phyloP scores from a whole-genome alignment of 2,113 vertebrate genomes.

The Protomyctophum bolini region DNA sequence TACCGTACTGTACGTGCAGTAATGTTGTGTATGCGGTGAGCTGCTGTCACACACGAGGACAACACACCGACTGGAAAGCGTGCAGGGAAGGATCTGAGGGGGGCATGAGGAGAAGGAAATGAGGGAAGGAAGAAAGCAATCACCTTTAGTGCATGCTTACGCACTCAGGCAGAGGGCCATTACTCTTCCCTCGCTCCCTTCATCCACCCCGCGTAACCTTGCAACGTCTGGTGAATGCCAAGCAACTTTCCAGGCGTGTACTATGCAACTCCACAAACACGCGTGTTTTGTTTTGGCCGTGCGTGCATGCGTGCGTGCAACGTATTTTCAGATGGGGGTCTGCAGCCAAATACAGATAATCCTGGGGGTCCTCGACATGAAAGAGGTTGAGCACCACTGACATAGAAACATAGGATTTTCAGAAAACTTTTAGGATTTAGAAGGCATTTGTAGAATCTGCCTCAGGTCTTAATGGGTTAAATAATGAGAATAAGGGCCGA shows the following conservation, averaged over 20 bases:
- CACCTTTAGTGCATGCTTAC: constrained; percentile 55
- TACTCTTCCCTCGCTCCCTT: constrained; percentile 36
- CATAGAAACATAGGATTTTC: too few relatives aligned
- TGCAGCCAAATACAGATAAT: too few relatives aligned
- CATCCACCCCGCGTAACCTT: constrained; percentile 50
- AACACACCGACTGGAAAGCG: constrained; percentile 32
- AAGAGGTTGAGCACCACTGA: too few relatives aligned
- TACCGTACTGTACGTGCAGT: constrained; percentile 46
- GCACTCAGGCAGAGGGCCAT: constrained; percentile 51
- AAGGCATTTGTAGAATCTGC: too few relatives aligned
- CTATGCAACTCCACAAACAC: not conserved
- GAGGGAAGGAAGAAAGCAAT: constrained; percentile 59
- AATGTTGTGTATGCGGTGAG: constrained; percentile 5
- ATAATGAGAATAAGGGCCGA: too few relatives aligned
- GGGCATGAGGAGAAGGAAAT: constrained; percentile 42
- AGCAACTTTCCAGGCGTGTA: constrained; percentile 40
- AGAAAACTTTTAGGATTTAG: too few relatives aligned
- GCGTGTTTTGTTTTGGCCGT: constrained; percentile 20
- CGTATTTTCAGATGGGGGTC: too few relatives aligned
- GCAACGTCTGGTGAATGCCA: constrained; percentile 25
- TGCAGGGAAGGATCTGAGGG: constrained; percentile 15
- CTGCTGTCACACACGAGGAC: constrained; percentile 40
- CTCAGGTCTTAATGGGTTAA: too few relatives aligned
- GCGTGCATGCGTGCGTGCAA: not conserved
- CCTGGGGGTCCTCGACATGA: too few relatives aligned